Percentiles rank a stretch among this genome's conserved stretches.
Evolutionary conservation across 2,113 vertebrate species (phyloP).

Genomic region (Oncorhynchus gorbuscha): DNA sequence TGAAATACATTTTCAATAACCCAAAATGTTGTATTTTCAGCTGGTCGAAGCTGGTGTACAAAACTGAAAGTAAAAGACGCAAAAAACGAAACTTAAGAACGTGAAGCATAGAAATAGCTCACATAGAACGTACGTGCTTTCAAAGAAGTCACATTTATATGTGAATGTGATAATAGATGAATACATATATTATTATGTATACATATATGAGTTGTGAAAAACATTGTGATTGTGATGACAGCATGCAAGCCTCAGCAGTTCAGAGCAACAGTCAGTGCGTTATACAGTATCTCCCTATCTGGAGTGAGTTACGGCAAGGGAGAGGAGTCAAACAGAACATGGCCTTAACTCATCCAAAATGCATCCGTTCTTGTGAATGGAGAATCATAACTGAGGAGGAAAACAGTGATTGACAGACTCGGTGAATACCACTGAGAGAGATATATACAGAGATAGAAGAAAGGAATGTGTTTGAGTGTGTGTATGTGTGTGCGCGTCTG

Average conservation of each 20-base stretch:
- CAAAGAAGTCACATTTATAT: no score
- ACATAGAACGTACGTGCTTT: no score
- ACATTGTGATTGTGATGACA: background rate
- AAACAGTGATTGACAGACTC: slow-evolving; percentile 25
- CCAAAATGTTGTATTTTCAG: no score
- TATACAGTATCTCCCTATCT: background rate
- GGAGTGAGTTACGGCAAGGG: background rate
- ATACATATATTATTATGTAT: no score
- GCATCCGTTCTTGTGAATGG: slow-evolving; percentile 67
- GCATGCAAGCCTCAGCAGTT: background rate
- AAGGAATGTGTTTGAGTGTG: slow-evolving; percentile 23
- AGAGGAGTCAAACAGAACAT: slow-evolving; percentile 18
- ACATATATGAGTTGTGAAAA: background rate
- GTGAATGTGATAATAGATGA: no score
- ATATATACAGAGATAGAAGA: background rate
- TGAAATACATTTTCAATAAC: no score
- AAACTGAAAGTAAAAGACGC: no score
- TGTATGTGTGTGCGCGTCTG: background rate
- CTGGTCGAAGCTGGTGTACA: no score
- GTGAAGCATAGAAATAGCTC: no score
- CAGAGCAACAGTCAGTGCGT: background rate
- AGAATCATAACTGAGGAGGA: slow-evolving; percentile 35
- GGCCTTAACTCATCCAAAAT: slow-evolving; percentile 16
- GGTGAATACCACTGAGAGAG: slow-evolving; percentile 30
- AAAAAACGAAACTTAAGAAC: no score